Evolutionary conservation across 2,113 vertebrate genomes (phyloP).

Genomic region (Pipra filicauda): DNA sequence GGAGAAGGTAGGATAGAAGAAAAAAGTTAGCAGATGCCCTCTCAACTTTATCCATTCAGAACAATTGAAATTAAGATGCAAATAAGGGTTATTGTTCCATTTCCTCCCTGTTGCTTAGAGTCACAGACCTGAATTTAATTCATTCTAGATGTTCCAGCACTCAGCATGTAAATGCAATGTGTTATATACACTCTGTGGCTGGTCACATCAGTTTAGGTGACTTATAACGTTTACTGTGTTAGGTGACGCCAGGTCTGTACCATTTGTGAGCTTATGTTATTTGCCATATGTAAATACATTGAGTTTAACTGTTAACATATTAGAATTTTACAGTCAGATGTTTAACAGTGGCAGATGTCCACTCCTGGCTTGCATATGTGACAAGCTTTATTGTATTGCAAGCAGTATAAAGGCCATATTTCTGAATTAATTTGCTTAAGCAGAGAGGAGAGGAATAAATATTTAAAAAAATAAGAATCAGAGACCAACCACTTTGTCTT

Average conservation of each 20-base stretch:
- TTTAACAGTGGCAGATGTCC: neutral
- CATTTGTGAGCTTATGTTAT: constrained; percentile 6
- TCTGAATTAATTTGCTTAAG: neutral
- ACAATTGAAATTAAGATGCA: neutral
- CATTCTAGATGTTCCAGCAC: neutral
- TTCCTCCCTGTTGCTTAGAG: neutral
- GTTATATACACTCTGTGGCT: neutral
- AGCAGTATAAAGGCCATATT: neutral
- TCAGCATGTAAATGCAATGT: neutral
- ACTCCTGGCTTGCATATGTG: neutral
- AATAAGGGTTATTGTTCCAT: neutral
- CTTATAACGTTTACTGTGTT: neutral
- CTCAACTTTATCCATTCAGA: neutral
- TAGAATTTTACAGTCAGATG: neutral
- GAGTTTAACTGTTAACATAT: neutral
- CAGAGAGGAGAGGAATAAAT: neutral
- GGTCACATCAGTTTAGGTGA: neutral
- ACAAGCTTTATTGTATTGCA: neutral
- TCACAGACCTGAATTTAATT: neutral
- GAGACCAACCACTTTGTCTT: neutral
- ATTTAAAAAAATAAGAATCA: neutral
- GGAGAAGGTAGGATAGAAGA: neutral
- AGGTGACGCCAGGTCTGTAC: neutral
- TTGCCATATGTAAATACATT: neutral
- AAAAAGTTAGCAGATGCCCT: neutral